Evolutionary conservation across 2,113 vertebrate species (phyloP), one percentile per base, ranked within the genome.

Genomic region (Tetrao urogallus): DNA sequence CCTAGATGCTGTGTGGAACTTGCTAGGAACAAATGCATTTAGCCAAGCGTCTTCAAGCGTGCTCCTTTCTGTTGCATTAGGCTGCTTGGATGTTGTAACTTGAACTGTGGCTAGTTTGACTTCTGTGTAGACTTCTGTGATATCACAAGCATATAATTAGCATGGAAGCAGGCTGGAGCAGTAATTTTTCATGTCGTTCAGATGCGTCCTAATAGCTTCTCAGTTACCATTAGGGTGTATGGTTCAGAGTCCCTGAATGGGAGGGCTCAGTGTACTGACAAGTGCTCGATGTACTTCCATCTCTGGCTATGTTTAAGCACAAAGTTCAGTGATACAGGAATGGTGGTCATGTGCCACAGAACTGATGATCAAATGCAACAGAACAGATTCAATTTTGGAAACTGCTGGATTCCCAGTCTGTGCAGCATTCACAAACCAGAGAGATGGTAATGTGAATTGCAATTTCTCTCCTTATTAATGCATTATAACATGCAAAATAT

Each of bases 391-490:
- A 7, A 2, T 3, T 61, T 30, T 71, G 73, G 82, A 28, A 58
- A 25, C 21, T 73, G 16, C n/a, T 38, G 5, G 28, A 17, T 38
- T 20, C 70, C 47, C 47, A 32, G 57, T 11, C 45, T n/a, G 24
- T 11, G 32, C 34, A 48, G 38, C 25, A 14, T 5, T 20, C 54
- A 63, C 32, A 13, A 19, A 0, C 22, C 13, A n/a, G 28, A 71
- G 9, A 40, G 21, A 65, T 5, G 45, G 45, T 30, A 63, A 91
- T 25, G 32, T 76, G 70, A 87, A 32, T 83, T 79, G 84, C 63
- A 85, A 3, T 91, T 93, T 85, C 43, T 58, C 47, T 86, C 63
- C 70, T 76, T 58, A 60, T 76, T 85, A 91, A 79, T 89, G 54
- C 54, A 76, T 11, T 30, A 13, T 3, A 76, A 20, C 57, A 83